Evolutionary conservation across 2,113 vertebrate species (phyloP).

Genomic region (Aldabrachelys gigantea): DNA sequence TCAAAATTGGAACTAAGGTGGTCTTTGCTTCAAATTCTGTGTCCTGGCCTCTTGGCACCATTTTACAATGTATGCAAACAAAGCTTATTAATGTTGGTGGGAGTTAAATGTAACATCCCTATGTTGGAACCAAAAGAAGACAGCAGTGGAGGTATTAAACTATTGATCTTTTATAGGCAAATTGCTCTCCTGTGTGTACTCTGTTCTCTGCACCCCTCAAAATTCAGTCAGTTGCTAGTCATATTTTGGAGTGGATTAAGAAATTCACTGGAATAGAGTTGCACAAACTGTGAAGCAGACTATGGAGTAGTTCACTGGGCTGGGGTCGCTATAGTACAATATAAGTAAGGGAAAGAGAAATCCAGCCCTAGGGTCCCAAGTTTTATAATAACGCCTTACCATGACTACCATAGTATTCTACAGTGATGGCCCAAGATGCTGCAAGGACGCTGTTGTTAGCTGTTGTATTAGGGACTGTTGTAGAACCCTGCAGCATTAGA

Average conservation of each 20-base stretch:
- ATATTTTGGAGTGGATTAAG: too few relatives aligned
- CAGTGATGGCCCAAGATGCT: too few relatives aligned
- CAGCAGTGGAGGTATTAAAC: background rate
- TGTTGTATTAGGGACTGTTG: background rate
- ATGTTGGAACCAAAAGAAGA: background rate
- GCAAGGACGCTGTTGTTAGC: background rate
- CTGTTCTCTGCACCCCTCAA: slow-evolving; percentile 6
- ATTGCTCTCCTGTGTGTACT: background rate
- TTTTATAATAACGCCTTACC: too few relatives aligned
- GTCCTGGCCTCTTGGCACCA: background rate
- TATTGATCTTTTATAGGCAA: background rate
- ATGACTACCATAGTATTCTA: too few relatives aligned
- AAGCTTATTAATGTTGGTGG: background rate
- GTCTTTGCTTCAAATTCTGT: background rate
- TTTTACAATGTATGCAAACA: background rate
- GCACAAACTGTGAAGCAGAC: too few relatives aligned
- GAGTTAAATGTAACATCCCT: background rate
- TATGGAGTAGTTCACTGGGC: too few relatives aligned
- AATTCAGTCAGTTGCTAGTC: too few relatives aligned
- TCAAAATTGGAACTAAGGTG: background rate
- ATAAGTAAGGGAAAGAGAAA: too few relatives aligned
- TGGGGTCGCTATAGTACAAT: too few relatives aligned
- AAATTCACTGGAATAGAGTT: too few relatives aligned
- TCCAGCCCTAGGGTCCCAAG: too few relatives aligned
- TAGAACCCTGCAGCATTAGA: too few relatives aligned